A percentile compares a stretch with the other conserved stretches of the same genome.
Evolutionary conservation across 1,140 invertebrate species (phyloP).

Genomic region (Carcinoscorpius rotundicauda): DNA sequence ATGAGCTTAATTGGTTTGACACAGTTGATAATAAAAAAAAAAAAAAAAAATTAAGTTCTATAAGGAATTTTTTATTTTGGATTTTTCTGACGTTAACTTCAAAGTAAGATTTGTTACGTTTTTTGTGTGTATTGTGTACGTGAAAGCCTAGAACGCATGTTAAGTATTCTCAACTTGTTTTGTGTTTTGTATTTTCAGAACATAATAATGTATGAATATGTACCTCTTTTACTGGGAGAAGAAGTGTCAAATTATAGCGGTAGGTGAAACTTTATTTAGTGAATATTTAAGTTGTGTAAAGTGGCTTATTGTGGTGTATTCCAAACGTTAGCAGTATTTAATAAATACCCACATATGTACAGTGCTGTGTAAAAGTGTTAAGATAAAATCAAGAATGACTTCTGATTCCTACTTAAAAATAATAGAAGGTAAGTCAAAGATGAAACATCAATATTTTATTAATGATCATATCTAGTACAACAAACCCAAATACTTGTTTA

Average conservation of each 20-base stretch:
- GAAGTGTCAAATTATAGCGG: constrained; percentile 48
- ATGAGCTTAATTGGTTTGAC: no score
- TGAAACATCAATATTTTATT: no score
- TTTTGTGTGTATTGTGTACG: no score
- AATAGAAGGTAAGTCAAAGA: background rate
- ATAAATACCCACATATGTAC: background rate
- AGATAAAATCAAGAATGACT: no score
- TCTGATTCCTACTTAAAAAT: background rate
- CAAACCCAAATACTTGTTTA: no score
- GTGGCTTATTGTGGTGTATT: background rate
- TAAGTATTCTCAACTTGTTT: background rate
- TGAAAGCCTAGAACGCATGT: no score
- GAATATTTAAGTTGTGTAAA: constrained; percentile 3
- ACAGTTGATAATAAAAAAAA: no score
- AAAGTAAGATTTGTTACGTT: no score
- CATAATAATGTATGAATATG: constrained; percentile 91
- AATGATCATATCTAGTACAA: no score
- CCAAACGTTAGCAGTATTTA: background rate
- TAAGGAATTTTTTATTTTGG: no score
- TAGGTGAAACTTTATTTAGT: constrained; percentile 12
- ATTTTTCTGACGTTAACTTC: no score
- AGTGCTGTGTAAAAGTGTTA: background rate
- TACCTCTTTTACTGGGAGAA: constrained; percentile 63
- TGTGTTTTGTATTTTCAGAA: constrained; percentile 52
- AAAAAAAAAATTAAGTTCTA: no score